phyloP scores from a whole-genome alignment of 2,113 vertebrate species.

The Camelus bactrianus region DNA sequence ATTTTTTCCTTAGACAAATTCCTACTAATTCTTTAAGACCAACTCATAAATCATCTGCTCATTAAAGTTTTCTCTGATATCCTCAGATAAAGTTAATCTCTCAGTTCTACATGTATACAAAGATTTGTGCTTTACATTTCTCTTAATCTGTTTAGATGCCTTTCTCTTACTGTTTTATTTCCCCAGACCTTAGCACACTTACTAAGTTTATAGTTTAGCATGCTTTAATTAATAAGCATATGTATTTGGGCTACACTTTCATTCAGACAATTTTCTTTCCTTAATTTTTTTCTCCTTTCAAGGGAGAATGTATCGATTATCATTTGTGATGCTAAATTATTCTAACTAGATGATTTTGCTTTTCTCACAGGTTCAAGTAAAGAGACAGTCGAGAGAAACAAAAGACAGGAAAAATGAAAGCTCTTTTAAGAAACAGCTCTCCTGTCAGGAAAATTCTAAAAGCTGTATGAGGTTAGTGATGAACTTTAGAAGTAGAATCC shows the following conservation, averaged over 20 bases:
- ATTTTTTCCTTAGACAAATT: conserved; percentile 50
- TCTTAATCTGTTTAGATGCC: not conserved
- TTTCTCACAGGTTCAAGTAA: conserved; percentile 86
- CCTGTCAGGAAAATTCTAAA: conserved; percentile 75
- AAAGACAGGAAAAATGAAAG: conserved; percentile 80
- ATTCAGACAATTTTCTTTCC: not conserved
- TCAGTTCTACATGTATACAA: not conserved
- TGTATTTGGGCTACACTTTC: conserved; percentile 14
- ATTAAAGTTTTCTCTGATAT: not conserved
- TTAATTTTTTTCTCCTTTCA: conserved; percentile 19
- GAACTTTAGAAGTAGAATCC: not conserved
- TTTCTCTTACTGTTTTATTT: not conserved
- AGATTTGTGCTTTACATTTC: not conserved
- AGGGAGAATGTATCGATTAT: not conserved
- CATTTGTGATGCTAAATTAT: conserved; percentile 19
- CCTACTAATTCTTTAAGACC: not conserved
- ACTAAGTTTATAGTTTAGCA: not conserved
- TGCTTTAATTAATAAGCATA: conserved; percentile 4
- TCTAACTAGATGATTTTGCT: conserved; percentile 61
- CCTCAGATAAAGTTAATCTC: conserved; percentile 27
- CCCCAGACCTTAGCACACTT: not conserved
- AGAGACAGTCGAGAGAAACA: conserved; percentile 78
- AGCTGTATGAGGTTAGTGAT: conserved; percentile 83
- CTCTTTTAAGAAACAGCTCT: conserved; percentile 79
- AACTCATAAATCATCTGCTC: not conserved